Percentiles rank a stretch among this genome's conserved stretches.
Evolutionary conservation across 2,797 vertebrate species (phyloP).

Genomic region (Cheracebus regulus): DNA sequence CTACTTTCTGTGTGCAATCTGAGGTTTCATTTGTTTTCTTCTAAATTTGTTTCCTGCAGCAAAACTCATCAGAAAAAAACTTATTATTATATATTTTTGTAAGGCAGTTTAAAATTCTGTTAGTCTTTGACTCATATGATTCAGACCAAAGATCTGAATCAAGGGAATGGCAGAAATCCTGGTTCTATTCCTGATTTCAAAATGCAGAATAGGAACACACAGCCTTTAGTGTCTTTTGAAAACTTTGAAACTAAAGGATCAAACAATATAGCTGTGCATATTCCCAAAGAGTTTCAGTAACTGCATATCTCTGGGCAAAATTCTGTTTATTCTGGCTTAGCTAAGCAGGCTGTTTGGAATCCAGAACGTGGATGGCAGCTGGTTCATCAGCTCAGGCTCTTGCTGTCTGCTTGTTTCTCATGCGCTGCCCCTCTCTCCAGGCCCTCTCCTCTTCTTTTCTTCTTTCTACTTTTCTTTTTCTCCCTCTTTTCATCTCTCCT

Average conservation of each 20-base stretch:
- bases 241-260: not conserved
- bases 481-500: not conserved
- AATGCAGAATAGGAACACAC: not conserved
- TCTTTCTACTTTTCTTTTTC: not conserved
- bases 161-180: not conserved
- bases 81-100: not conserved
- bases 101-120: not conserved
- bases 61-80: conserved; percentile 19
- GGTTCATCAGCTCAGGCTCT: not conserved
- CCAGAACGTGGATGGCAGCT: not conserved
- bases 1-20: not conserved
- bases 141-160: not conserved
- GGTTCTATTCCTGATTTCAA: not conserved
- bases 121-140: not conserved
- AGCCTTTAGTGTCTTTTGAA: not conserved
- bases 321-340: not conserved
- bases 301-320: not conserved
- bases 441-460: not conserved
- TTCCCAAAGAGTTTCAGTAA: not conserved
- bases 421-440: not conserved
- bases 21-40: conserved; percentile 35
- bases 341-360: not conserved
- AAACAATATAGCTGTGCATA: not conserved
- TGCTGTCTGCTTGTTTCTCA: not conserved
- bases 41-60: not conserved